phyloP scores from a whole-genome alignment of 2,113 vertebrate species.

The Microtus ochrogaster region DNA sequence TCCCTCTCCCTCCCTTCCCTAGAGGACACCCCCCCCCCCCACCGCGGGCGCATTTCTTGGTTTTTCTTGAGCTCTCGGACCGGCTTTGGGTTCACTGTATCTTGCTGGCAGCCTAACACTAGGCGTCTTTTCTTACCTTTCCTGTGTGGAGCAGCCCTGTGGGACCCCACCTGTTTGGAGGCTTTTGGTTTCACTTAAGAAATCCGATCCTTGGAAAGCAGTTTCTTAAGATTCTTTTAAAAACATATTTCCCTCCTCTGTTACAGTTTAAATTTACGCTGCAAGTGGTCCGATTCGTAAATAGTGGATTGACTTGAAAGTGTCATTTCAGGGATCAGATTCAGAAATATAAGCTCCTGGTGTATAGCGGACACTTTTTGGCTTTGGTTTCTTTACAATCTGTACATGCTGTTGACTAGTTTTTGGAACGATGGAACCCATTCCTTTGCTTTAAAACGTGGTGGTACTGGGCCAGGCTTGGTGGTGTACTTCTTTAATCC shows the following conservation, averaged over 20 bases:
- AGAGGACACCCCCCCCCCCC: no score
- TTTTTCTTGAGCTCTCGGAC: background rate
- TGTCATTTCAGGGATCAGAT: background rate
- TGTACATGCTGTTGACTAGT: fast-evolving
- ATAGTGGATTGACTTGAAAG: background rate
- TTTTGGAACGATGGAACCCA: background rate
- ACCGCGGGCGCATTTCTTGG: background rate
- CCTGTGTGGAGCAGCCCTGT: fast-evolving
- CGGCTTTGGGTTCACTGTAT: background rate
- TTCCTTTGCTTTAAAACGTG: background rate
- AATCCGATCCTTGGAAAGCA: background rate
- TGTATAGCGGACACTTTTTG: background rate
- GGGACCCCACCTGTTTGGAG: background rate
- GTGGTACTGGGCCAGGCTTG: background rate
- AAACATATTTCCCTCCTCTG: background rate
- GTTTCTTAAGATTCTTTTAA: background rate
- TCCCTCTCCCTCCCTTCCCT: background rate
- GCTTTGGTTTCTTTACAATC: background rate
- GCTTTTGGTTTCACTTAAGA: background rate
- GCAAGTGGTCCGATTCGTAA: background rate
- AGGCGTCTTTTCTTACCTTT: background rate
- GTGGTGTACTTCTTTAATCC: background rate
- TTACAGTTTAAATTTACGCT: background rate
- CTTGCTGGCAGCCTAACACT: background rate
- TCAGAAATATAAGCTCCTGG: background rate